A percentile compares a stretch with the other conserved stretches of the same genome.
These are phyloP conservation scores for Murina feae DNA, from an alignment of 2,113 vertebrate genomes.

Conservation along the genomic window DNA sequence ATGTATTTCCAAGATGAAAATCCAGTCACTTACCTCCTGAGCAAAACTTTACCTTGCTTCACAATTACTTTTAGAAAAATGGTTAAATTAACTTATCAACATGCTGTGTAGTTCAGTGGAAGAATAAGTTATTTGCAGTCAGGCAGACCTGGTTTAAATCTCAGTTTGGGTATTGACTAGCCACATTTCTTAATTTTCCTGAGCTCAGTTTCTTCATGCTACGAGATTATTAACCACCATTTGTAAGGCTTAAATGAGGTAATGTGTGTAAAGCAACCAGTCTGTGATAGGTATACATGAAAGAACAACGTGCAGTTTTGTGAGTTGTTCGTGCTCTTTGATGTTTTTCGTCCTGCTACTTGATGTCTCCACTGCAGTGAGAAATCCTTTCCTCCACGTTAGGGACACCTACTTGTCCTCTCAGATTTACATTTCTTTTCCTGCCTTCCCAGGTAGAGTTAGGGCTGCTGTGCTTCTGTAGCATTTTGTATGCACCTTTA, in stretches of 20 bases:
- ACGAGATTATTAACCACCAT: background rate
- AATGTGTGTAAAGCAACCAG: background rate
- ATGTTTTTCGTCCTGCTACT: background rate
- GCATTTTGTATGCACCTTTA: background rate
- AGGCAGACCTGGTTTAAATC: slow-evolving; percentile 22
- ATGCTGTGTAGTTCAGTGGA: background rate
- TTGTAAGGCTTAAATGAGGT: background rate
- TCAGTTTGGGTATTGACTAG: background rate
- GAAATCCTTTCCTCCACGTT: background rate
- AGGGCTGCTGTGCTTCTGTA: background rate
- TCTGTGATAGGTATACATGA: background rate
- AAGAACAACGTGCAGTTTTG: background rate
- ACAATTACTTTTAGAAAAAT: slow-evolving; percentile 25
- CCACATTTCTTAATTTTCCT: background rate
- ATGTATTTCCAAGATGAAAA: background rate
- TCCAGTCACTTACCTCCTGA: background rate
- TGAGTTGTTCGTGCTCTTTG: background rate
- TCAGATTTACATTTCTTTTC: background rate
- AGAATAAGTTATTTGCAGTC: background rate
- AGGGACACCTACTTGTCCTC: background rate
- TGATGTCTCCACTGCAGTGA: background rate
- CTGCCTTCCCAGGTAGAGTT: background rate
- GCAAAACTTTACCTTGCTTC: background rate
- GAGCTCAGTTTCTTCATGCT: background rate
- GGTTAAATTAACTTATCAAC: background rate